Base-by-base conservation (phyloP, 2,797 vertebrate genomes). In the Spea hammondii region DNA sequence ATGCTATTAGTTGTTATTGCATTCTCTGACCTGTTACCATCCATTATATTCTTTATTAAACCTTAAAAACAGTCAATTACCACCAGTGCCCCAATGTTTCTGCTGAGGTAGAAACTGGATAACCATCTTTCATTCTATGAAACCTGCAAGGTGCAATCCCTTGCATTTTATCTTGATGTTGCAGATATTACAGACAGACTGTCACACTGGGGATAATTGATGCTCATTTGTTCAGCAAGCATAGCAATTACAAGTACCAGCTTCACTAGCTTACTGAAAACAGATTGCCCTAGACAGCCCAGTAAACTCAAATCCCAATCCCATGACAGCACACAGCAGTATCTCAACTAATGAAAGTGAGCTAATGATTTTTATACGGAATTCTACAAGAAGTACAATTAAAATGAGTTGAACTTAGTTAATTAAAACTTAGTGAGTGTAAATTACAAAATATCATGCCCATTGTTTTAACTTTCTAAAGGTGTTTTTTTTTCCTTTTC, bases 201-300 rank as follows among this genome's bases (percentile, higher is more conserved):
- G 77, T 79, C 70, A 79, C 65, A 68, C 77, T 5, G 47, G 55
- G 51, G 64, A 69, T 79, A 74, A 79, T 74, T 79, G 78, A 79
- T 67, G 57, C 47, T 74, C 71, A 79, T 79, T 79, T 79, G 71
- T 64, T 79, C 70, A 79, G 78, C 71, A 67, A 69, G 47, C 72
- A 17, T 69, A 69, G 71, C 71, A 64, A 64, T 62, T 69, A 60
- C 70, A 53, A 57, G 65, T 54, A 62, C 57, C 47, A 67, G 11
- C 53, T 73, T 47, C 54, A 69, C 55, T 48, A 59, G 14, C 65
- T 66, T 13, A 49, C 65, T 69, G 51, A 74, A 64, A 62, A 54
- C 44, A 62, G 65, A 68, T 79, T 74, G 46, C 64, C 49, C 10
- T n/a, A 57, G 70, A 14, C 50, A 79, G 45, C 6, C 53, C 49